Evolutionary conservation across 2,113 vertebrate genomes (phyloP), one percentile per base, ranked within the genome.

Genomic region (Macquaria ambigua): DNA sequence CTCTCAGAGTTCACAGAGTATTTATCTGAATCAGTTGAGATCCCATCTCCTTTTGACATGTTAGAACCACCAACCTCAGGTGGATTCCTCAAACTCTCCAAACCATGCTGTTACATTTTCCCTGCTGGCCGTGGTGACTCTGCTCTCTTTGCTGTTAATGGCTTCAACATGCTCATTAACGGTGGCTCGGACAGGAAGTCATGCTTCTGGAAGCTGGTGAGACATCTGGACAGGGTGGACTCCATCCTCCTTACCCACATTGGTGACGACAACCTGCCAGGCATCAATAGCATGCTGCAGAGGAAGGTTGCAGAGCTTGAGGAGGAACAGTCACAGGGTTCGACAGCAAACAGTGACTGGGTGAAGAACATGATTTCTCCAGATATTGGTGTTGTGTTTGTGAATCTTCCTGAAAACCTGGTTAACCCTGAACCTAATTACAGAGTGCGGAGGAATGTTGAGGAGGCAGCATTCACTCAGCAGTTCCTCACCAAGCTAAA

Each of bases 81-180:
- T 16, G 98, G 98, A 1, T 99, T 99, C 90, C 92, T 99, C 58
- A 99, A 99, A 89, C 97, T 99, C 83, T 99, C 98, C 70, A 99
- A 99, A 87, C 98, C 98, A 16, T 99, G 98, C 93, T 99, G 98
- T 87, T 99, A 99, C 46, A 99, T 99, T 92, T 99, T 99, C 78
- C 98, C 98, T 0, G 98, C 97, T 0, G 98, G 98, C 48, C 95
- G 94, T 34, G 98, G 98, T 0, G 98, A 99, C 84, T 98, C 98
- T 5, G 98, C 98, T 12, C 92, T 99, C 55, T 99, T 99, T 75
- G 98, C 98, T 4, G 98, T 99, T 63, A 99, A 99, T 2, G 98
- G 98, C 64, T 99, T 99, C 94, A 99, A 99, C 74, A 99, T 99
- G 98, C 97, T 99, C 55, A 97, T 99, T 84, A 99, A 99, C 0